phyloP scores from a whole-genome alignment of 2,888 invertebrate species.

The Metellina segmentata region DNA sequence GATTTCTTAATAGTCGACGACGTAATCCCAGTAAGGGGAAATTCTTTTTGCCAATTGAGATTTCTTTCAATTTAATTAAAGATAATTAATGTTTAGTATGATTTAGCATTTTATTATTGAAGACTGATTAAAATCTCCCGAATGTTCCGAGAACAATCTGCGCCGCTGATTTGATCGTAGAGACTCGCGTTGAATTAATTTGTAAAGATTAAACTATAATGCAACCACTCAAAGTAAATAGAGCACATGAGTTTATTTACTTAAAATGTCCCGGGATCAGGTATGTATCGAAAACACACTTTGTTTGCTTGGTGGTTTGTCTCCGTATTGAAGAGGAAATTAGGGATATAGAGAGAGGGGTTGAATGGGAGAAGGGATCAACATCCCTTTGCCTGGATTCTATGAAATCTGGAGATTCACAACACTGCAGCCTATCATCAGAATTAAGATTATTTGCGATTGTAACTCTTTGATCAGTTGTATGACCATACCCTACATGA shows the following conservation, averaged over 20 bases:
- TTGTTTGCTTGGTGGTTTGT: constrained; percentile 6
- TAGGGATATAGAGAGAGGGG: not conserved
- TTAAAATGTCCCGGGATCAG: not conserved
- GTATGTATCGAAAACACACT: not conserved
- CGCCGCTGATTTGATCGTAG: too few species aligned
- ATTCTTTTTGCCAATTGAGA: not conserved
- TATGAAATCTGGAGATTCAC: too few species aligned
- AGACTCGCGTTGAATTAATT: not conserved
- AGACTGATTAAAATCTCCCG: not conserved
- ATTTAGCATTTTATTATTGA: not conserved
- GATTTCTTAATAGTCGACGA: too few species aligned
- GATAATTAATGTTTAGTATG: constrained; percentile 1
- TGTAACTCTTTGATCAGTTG: too few species aligned
- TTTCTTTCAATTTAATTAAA: not conserved
- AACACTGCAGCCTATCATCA: too few species aligned
- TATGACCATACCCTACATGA: too few species aligned
- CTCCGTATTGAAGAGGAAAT: not conserved
- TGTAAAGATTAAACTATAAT: constrained; percentile 18
- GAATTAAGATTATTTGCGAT: too few species aligned
- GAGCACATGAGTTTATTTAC: constrained; percentile 2
- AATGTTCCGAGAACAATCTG: not conserved
- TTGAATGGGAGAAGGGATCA: too few species aligned
- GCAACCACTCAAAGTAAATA: constrained; percentile 3
- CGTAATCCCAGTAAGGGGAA: not conserved
- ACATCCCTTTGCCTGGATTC: too few species aligned